Evolutionary conservation across 1,140 invertebrate genomes (phyloP).

Genomic region (Akabosia matsudoensis): DNA sequence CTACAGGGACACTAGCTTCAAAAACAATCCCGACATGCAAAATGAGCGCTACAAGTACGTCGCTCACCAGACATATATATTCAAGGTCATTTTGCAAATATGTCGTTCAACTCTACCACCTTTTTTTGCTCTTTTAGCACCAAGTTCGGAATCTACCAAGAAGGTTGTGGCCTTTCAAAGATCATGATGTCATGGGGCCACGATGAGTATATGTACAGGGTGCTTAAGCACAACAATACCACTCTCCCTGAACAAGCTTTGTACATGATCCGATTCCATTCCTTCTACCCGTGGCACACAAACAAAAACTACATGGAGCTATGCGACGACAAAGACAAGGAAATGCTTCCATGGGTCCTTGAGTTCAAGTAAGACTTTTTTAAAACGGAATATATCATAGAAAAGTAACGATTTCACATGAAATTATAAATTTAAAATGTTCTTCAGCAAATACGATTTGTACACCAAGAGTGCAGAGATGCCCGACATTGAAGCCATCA

Average conservation of each 20-base stretch:
- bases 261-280: constrained; percentile 82
- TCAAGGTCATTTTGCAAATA: no score
- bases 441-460: constrained; percentile 81
- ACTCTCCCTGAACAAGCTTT: constrained; percentile 78
- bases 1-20: constrained; percentile 78
- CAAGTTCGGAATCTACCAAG: constrained; percentile 83
- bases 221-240: constrained; percentile 75
- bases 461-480: constrained; percentile 82
- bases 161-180: constrained; percentile 83
- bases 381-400: not conserved
- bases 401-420: not conserved
- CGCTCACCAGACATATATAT: constrained; percentile 31
- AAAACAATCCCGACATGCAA: constrained; percentile 77
- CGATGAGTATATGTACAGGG: constrained; percentile 86
- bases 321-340: constrained; percentile 67
- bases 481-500: constrained; percentile 79
- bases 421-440: constrained; percentile 18
- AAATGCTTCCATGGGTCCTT: constrained; percentile 75
- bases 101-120: not conserved
- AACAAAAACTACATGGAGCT: constrained; percentile 79
- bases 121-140: constrained; percentile 59
- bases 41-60: constrained; percentile 75
- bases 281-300: constrained; percentile 92
- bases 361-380: constrained; percentile 76
- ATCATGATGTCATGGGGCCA: constrained; percentile 95